Evolutionary conservation across 2,113 vertebrate genomes (phyloP), one percentile per base, ranked within the genome.

Genomic region (Alethe castanea): DNA sequence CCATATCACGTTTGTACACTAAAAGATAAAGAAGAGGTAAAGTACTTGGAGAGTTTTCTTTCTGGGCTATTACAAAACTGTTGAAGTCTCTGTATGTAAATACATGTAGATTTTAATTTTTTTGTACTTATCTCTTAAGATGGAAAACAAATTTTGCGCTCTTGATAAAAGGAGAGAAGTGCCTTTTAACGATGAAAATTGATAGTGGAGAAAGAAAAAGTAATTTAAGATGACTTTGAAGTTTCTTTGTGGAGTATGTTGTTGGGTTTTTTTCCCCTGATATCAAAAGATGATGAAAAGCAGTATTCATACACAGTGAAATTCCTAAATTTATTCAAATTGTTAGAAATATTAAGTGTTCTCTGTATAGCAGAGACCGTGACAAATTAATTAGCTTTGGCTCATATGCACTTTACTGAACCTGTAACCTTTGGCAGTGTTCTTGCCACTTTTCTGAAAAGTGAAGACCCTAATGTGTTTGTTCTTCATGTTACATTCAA

Each of bases 1-100:
- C 99, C 99, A 40, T 99, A 99, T 97, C 99, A 99, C 1, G 99
- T 99, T 94, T 99, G 99, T 96, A 99, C 99, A 20, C 98, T 99
- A 86, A 99, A 98, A 97, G 99, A 99, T 95, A 98, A 98, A 17
- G 99, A 99, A 81, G 99, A 99, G 99, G 99, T 99, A 96, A 98
- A 66, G 90, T 91, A 73, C 61, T 78, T 73, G 19, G n/a, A 59
- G 26, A 61, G 25, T 78, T 83, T 66, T 53, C 16, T 86, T 83
- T 89, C 29, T 29, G 26, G 31, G 24, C 13, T 67, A 28, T 88
- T 71, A 57, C 20, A 71, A 25, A 87, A 66, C 20, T 78, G 17
- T 50, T 54, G 28, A 80, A 73, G 31, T 83, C 40, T 56, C 6
- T 17, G 26, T 53, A 54, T 88, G 59, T 19, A 96, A 56, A 80